These are phyloP conservation scores for Parazoanthus darwini DNA, from an alignment of 92 coral and sea anemone species.

Conservation along the genomic window DNA sequence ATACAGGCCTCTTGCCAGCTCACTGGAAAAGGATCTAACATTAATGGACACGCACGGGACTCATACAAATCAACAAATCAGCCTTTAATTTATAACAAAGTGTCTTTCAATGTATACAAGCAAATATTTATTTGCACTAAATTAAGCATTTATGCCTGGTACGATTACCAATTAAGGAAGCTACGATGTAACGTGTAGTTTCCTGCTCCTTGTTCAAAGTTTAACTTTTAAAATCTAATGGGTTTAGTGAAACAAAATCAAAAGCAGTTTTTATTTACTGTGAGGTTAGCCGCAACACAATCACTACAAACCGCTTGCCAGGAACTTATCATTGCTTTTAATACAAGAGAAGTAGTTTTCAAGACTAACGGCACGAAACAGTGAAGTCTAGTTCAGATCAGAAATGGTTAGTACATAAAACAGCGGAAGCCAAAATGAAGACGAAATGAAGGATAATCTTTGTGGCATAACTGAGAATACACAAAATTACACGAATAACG, in stretches of 20 bases:
- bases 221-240: too few relatives aligned
- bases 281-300: not conserved
- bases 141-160: not conserved
- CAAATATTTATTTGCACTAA: not conserved
- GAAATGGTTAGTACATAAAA: not conserved
- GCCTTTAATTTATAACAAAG: not conserved
- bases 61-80: too few relatives aligned
- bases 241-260: not conserved
- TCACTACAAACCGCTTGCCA: not conserved
- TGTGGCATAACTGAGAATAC: not conserved
- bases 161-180: not conserved
- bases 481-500: constrained; percentile 10
- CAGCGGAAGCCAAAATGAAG: not conserved
- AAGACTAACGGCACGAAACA: not conserved
- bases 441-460: not conserved
- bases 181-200: not conserved
- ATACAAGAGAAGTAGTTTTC: not conserved
- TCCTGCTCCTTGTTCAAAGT: not conserved
- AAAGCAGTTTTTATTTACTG: not conserved
- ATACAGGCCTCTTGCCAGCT: constrained; percentile 20
- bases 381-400: not conserved
- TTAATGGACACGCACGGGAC: not conserved
- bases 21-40: not conserved
- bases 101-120: not conserved
- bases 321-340: not conserved